phyloP scores from a whole-genome alignment of 2,113 vertebrate species.

The Thinocorus orbignyianus region DNA sequence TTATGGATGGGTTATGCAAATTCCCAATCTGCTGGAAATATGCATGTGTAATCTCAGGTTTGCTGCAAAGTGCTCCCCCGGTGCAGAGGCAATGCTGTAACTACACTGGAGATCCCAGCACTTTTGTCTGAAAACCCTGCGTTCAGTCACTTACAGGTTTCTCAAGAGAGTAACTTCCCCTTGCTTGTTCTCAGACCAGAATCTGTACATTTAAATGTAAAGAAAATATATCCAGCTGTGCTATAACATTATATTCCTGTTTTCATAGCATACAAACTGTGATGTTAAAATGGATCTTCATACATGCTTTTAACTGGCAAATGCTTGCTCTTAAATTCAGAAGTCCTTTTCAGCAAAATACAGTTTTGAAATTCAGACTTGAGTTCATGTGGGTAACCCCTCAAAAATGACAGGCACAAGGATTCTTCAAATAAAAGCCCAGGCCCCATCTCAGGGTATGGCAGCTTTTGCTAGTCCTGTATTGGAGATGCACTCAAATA shows the following conservation, averaged over 20 bases:
- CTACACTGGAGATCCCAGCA: not conserved
- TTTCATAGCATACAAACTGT: not conserved
- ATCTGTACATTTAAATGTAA: not conserved
- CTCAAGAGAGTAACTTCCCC: not conserved
- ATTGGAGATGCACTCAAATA: not conserved
- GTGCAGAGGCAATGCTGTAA: not conserved
- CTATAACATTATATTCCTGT: not conserved
- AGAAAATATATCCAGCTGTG: not conserved
- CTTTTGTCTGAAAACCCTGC: not conserved
- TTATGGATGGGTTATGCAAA: not conserved
- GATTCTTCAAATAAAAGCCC: not conserved
- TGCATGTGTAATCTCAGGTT: not conserved
- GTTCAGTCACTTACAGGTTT: not conserved
- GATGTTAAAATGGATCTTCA: not conserved
- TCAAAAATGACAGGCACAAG: not conserved
- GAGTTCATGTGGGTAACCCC: not conserved
- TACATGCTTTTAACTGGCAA: not conserved
- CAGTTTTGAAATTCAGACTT: not conserved
- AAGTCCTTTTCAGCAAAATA: not conserved
- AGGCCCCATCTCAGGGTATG: not conserved
- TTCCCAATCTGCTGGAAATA: not conserved
- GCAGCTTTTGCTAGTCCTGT: not conserved
- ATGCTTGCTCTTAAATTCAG: not conserved
- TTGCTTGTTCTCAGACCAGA: not conserved
- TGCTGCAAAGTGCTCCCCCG: not conserved